Percentiles rank a stretch among this genome's conserved stretches.
Evolutionary conservation across 2,888 invertebrate genomes (phyloP).

Genomic region (Idaea dimidiata): DNA sequence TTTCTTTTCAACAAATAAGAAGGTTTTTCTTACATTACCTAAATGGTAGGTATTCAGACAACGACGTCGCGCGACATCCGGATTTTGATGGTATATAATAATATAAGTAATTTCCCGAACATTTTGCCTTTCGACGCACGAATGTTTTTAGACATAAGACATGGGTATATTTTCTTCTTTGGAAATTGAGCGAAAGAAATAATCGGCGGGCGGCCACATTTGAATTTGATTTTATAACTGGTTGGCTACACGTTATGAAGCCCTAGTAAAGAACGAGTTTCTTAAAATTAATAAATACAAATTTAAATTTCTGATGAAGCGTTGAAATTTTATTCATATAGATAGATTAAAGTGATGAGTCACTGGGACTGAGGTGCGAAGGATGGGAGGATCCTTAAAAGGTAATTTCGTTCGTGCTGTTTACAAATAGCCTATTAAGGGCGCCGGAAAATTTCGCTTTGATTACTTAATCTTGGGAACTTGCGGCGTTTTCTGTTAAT

Average conservation of each 20-base stretch:
- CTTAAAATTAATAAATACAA: conserved; percentile 22
- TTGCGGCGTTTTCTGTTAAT: conserved; percentile 13
- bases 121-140: too few relatives aligned
- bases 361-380: conserved; percentile 13
- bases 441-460: conserved; percentile 28
- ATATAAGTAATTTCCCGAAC: too few relatives aligned
- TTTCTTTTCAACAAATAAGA: conserved; percentile 6
- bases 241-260: background rate
- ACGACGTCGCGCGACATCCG: too few relatives aligned
- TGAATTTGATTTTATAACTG: background rate
- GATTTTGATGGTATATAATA: too few relatives aligned
- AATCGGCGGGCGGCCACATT: background rate
- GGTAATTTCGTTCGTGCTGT: conserved; percentile 29
- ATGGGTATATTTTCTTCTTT: background rate
- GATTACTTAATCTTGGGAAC: conserved; percentile 38
- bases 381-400: conserved; percentile 18
- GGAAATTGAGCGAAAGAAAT: background rate
- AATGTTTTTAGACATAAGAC: too few relatives aligned
- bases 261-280: conserved; percentile 8
- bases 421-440: conserved; percentile 32
- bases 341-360: conserved; percentile 24
- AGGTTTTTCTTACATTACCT: background rate
- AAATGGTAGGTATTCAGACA: too few relatives aligned
- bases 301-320: conserved; percentile 32
- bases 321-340: conserved; percentile 34